These are phyloP conservation scores for Sardina pilchardus DNA, from an alignment of 2,113 vertebrate genomes.

Conservation along the genomic window DNA sequence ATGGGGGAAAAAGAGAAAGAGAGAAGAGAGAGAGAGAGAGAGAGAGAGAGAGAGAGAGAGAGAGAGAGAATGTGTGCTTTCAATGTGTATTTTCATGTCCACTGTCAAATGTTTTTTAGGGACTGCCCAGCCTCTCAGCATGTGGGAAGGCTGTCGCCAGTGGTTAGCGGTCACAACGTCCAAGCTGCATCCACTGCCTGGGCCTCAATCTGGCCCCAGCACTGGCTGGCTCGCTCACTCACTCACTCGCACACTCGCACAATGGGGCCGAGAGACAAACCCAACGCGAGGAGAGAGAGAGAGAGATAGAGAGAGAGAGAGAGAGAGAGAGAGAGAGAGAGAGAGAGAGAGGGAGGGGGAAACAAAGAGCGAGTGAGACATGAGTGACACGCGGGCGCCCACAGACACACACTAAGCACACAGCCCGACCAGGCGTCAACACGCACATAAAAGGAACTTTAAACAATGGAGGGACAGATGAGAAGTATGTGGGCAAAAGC, in stretches of 20 bases:
- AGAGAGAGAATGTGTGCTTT: not conserved
- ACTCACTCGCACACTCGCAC: no score
- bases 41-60: not conserved
- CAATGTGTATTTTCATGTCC: not conserved
- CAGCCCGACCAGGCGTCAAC: not conserved
- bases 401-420: not conserved
- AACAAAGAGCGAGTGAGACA: not conserved
- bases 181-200: not conserved
- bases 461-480: not conserved
- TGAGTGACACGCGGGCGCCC: not conserved
- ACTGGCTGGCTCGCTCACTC: no score
- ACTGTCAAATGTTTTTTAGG: not conserved
- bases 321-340: not conserved
- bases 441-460: not conserved
- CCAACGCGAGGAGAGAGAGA: no score
- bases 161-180: conserved; percentile 26
- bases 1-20: no score
- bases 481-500: not conserved
- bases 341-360: no score
- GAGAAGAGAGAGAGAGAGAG: not conserved
- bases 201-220: not conserved
- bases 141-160: conserved; percentile 23
- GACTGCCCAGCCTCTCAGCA: not conserved
- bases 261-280: no score
- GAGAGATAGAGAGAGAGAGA: not conserved